Conservation (phyloP, 2,888 invertebrate species). For the Platerodrilus igneus region DNA sequence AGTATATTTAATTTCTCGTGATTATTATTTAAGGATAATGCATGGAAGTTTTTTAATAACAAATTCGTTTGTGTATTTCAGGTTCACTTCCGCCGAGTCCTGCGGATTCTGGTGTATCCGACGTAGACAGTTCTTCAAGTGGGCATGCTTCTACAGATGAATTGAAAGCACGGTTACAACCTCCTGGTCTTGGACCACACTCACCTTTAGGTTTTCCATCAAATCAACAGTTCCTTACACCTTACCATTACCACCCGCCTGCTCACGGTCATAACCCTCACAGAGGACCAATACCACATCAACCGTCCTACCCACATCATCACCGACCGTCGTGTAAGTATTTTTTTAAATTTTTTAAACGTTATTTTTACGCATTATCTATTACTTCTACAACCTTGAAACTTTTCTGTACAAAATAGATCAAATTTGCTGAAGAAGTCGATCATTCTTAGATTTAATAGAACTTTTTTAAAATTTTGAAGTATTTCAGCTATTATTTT, state of each 20-base stretch:
- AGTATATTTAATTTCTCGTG: too few species aligned
- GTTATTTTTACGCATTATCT: background rate
- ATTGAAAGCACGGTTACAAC: conserved; percentile 81
- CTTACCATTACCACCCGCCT: conserved; percentile 57
- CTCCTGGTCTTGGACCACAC: conserved; percentile 47
- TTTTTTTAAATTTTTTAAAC: background rate
- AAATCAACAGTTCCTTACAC: conserved; percentile 57
- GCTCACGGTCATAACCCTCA: conserved; percentile 30
- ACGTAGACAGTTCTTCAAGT: conserved; percentile 89
- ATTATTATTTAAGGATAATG: too few species aligned
- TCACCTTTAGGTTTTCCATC: conserved; percentile 45
- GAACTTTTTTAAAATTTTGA: too few species aligned
- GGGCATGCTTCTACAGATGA: conserved; percentile 74
- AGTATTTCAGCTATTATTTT: too few species aligned
- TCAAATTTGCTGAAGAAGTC: too few species aligned
- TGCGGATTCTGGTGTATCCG: conserved; percentile 95
- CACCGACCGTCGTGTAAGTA: conserved; percentile 43
- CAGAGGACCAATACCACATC: conserved; percentile 31
- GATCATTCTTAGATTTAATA: too few species aligned
- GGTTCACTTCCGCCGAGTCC: conserved; percentile 96
- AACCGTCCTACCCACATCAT: conserved; percentile 36
- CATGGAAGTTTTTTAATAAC: too few species aligned
- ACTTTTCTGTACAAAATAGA: too few species aligned
- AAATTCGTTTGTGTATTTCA: conserved; percentile 46
- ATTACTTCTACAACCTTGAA: too few species aligned